Base-by-base conservation (phyloP, 2,888 invertebrate genomes). In the Plutella xylostella region DNA sequence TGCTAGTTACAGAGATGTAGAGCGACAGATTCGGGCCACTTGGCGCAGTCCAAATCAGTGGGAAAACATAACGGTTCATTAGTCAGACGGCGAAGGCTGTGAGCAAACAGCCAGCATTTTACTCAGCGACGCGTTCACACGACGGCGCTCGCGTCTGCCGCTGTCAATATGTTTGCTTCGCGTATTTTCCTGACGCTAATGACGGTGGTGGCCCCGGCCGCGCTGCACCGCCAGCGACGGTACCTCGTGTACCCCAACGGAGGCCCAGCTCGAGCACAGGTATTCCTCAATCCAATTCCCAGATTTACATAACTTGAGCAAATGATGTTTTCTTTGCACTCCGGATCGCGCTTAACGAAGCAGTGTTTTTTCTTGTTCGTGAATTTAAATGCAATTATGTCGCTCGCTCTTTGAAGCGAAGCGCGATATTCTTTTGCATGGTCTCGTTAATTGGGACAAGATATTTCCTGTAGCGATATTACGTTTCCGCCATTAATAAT, bases 161-260 rank as follows among this genome's bases (percentile, higher is more conserved):
- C 51, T 45, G 52, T 50, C 50, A 42, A 35, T 22, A 70, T 31
- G 52, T 55, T 15, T 21, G 31, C 35, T 31, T 21, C 14, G 21
- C 14, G 4, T 30, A 3, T 34, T 17, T 34, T 34, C 19, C 38
- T 20, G 39, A 33, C 18, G 12, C 19, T 22, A 22, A 30, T 11
- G 21, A 30, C 7, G 46, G 49, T 63, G 48, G 57, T 61, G 1
- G 4, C 44, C 25, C 57, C 55, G 12, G 62, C 55, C 45, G 61
- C 62, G 48, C 63, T 61, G 46, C 54, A 59, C 43, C 71, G 88
- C 49, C 76, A 85, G 48, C 85, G 73, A 55, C 70, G 88, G 47
- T 86, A 84, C 56, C 72, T 88, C 42, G 76, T 88, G n/a, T 88
- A 86, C 60, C 85, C 86, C 7, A 80, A 85, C 51, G 88, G 87